Conservation (phyloP, 2,797 vertebrate genomes). For the Hemibagrus guttatus region DNA sequence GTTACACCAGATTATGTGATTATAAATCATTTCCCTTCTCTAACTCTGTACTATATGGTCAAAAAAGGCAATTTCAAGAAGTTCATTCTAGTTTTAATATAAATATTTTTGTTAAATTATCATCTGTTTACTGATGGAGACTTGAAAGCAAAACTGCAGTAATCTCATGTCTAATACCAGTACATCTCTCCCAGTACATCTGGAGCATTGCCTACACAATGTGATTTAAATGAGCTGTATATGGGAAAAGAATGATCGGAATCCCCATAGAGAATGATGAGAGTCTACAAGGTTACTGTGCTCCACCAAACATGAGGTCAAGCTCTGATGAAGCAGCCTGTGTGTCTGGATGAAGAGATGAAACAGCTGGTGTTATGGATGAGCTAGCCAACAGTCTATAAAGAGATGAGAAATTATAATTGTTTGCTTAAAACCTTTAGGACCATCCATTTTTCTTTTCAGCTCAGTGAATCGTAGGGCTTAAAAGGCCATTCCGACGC, state of each 20-base stretch:
- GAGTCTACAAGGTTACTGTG: conserved; percentile 19
- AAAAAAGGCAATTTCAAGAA: too few relatives aligned
- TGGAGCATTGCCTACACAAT: conserved; percentile 9
- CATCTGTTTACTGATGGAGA: too few relatives aligned
- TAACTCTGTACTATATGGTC: too few relatives aligned
- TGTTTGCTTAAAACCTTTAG: conserved; percentile 21
- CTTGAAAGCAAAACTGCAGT: too few relatives aligned
- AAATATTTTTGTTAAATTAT: too few relatives aligned
- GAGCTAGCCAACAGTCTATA: neutral
- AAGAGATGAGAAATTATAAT: conserved; percentile 20
- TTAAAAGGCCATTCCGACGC: neutral
- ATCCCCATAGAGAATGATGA: conserved; percentile 1
- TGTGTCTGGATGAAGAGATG: conserved; percentile 5
- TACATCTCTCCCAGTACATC: too few relatives aligned
- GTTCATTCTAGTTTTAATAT: too few relatives aligned
- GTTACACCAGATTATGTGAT: too few relatives aligned
- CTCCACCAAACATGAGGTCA: conserved; percentile 1
- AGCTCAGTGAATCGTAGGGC: neutral
- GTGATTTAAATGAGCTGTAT: conserved; percentile 27
- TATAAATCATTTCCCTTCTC: too few relatives aligned
- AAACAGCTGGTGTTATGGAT: conserved; percentile 28
- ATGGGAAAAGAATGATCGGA: conserved; percentile 1
- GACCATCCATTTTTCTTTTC: neutral
- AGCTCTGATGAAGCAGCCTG: conserved; percentile 11
- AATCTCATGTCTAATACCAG: too few relatives aligned